phyloP scores from a whole-genome alignment of 2,797 vertebrate genomes.

The Squalus acanthias region DNA sequence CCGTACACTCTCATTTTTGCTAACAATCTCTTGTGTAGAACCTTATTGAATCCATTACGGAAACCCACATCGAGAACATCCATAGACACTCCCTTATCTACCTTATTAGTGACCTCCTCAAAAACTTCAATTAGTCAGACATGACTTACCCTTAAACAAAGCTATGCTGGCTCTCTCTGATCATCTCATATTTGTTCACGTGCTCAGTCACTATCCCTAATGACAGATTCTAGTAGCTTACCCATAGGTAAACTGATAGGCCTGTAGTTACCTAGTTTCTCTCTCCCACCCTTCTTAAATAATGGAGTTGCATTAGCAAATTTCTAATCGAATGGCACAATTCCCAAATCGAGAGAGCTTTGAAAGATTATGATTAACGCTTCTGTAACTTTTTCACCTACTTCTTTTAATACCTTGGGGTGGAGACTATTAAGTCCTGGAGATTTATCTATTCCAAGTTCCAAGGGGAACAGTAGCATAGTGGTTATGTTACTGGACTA shows the following conservation, averaged over 20 bases:
- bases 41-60: background rate
- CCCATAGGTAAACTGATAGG: background rate
- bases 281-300: background rate
- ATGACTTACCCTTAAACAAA: background rate
- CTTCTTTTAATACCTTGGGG: background rate
- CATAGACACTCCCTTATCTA: background rate
- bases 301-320: background rate
- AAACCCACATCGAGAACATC: background rate
- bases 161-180: no score
- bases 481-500: no score
- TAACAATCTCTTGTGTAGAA: background rate
- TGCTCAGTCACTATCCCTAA: background rate
- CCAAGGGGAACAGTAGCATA: no score
- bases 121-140: background rate
- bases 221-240: background rate
- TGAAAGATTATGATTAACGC: background rate
- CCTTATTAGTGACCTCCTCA: background rate
- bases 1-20: background rate
- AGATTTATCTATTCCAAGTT: background rate
- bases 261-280: background rate
- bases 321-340: background rate
- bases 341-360: background rate
- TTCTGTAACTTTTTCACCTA: background rate
- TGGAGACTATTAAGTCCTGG: background rate
- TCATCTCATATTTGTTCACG: no score